Evolutionary conservation across 1,140 invertebrate genomes (phyloP).

Genomic region (Hylaeus anthracinus): DNA sequence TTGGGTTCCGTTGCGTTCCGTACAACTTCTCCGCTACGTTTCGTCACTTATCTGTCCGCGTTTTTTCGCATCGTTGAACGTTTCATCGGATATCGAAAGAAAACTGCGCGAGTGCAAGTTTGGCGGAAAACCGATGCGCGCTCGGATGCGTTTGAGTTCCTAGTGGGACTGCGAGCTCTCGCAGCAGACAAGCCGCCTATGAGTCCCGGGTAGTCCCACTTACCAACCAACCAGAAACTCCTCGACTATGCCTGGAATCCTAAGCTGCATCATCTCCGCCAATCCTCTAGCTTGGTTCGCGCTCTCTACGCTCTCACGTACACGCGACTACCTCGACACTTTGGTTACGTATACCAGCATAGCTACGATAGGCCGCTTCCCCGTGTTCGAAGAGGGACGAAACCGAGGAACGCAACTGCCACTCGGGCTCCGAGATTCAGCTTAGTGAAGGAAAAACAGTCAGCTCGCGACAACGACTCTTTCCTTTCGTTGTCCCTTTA

Average conservation of each 20-base stretch:
- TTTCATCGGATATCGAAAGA: background rate
- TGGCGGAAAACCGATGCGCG: conserved; percentile 6
- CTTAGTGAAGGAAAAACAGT: background rate
- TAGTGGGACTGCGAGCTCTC: conserved; percentile 79
- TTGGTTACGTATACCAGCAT: background rate
- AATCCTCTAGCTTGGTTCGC: conserved; percentile 70
- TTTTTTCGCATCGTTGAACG: background rate
- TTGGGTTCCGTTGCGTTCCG: background rate
- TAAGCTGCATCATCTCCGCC: conserved; percentile 76
- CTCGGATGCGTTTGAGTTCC: conserved; percentile 72
- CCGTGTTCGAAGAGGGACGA: background rate
- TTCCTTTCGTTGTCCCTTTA: background rate
- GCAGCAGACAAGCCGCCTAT: conserved; percentile 80
- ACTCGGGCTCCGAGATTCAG: background rate
- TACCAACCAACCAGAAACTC: conserved; percentile 81
- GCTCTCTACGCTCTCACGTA: conserved; percentile 39
- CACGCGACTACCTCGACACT: conserved; percentile 25
- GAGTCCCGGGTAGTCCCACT: conserved; percentile 82
- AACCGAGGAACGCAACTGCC: background rate
- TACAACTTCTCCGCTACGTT: background rate
- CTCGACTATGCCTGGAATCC: conserved; percentile 77
- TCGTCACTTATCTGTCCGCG: conserved; percentile 25
- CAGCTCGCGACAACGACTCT: too few species aligned
- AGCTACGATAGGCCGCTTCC: background rate
- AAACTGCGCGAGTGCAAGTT: background rate